Evolutionary conservation across 2,797 vertebrate genomes (phyloP), one percentile per base, ranked within the genome.

Genomic region (Ispidina picta): DNA sequence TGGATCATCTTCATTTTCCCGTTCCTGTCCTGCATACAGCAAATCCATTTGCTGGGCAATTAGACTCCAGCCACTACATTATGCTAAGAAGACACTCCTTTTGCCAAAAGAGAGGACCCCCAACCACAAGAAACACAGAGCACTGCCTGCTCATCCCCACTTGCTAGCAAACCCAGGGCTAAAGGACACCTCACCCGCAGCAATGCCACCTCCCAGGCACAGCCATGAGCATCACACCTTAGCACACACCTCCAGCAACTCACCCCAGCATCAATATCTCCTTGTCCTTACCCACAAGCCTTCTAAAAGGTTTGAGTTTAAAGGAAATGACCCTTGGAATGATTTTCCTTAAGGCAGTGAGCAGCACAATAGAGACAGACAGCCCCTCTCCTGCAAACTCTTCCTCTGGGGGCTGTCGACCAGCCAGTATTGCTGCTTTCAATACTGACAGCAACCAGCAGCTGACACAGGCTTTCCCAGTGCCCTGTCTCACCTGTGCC

Each of bases 31-130:
- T 13, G 60, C 92, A 73, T 35, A 68, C 62, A 95, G 95, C 81
- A 79, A 85, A 93, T 73, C 91, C 78, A 96, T 95, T 95, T 95
- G 84, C 91, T 90, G 86, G 86, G 82, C 86, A 95, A 94, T 95
- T 94, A 92, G 91, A 84, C 68, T 88, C 56, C 78, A 85, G 86
- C 63, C 82, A 80, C 81, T 79, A 55, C 56, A 77, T 89, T 79
- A 93, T 60, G 62, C 82, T 87, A 85, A 77, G 73, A 9, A 0
- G 35, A 65, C 0, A 0, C 20, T 71, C 49, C 35, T 85, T 25
- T 60, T 26, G 80, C 86, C 86, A 79, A 75, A 9, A 6, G n/a
- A 16, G n/a, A 33, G 56, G 64, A 91, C 41, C 82, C 60, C 60
- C 21, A 11, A 73, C 14, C 48, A 66, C 10, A 43, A 88, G 49